These are phyloP conservation scores for Spilosoma lubricipeda DNA, from an alignment of 2,888 invertebrate species.

Conservation along the genomic window DNA sequence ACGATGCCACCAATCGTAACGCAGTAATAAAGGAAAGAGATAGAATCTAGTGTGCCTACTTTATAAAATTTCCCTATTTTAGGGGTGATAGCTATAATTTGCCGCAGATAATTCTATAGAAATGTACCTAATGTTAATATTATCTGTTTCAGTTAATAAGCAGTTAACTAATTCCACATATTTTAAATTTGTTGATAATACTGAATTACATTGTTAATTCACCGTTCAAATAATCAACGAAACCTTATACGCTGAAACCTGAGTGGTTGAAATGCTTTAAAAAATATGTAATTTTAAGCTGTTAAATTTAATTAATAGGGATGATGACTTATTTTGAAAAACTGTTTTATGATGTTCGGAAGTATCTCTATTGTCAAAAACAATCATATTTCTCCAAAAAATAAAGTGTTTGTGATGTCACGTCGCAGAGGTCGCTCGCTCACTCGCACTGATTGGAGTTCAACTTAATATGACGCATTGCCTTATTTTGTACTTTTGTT, in stretches of 20 bases:
- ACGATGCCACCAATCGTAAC: slow-evolving; percentile 56
- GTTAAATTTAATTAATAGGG: no score
- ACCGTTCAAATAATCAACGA: neutral
- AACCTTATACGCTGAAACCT: neutral
- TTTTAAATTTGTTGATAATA: neutral
- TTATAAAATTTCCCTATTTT: slow-evolving; percentile 31
- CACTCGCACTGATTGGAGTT: no score
- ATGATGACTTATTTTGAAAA: no score
- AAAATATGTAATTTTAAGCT: no score
- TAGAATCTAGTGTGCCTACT: slow-evolving; percentile 29
- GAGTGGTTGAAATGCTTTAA: neutral
- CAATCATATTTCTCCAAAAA: no score
- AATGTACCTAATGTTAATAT: neutral
- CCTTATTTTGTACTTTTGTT: no score
- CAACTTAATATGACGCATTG: no score
- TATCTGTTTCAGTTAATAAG: neutral
- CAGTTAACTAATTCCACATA: neutral
- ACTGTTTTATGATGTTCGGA: no score
- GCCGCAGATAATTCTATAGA: neutral
- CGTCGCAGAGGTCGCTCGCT: no score
- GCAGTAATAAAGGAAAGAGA: slow-evolving; percentile 43
- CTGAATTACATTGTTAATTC: neutral
- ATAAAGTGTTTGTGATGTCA: no score
- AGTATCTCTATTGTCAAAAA: no score
- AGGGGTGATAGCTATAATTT: slow-evolving; percentile 23